phyloP scores from a whole-genome alignment of 2,888 invertebrate species.

The Sisyra nigra region DNA sequence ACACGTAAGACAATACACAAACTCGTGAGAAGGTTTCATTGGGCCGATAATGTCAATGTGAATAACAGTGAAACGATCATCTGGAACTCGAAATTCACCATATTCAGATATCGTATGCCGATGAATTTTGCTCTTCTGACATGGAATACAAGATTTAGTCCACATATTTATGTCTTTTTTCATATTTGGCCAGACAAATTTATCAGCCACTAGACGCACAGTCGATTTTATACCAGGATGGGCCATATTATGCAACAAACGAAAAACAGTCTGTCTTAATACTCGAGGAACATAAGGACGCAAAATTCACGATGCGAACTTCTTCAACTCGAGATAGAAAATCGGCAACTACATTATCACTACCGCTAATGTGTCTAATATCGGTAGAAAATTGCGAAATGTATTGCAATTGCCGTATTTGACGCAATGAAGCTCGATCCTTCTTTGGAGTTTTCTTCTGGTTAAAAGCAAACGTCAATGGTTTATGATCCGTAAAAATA shows the following conservation, averaged over 20 bases:
- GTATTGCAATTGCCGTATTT: no score
- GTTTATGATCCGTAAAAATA: no score
- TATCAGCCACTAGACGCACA: slow-evolving; percentile 8
- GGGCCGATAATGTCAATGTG: slow-evolving; percentile 17
- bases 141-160: slow-evolving; percentile 12
- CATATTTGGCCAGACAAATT: slow-evolving; percentile 15
- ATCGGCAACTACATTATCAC: no score
- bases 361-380: no score
- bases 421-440: no score
- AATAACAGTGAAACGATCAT: slow-evolving; percentile 9
- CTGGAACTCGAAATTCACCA: neutral
- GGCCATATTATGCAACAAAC: slow-evolving; percentile 13
- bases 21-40: slow-evolving; percentile 16
- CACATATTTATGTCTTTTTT: slow-evolving; percentile 11
- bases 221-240: slow-evolving; percentile 14
- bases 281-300: slow-evolving; percentile 13
- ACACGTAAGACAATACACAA: slow-evolving; percentile 20
- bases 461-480: no score
- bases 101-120: slow-evolving; percentile 9
- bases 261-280: slow-evolving; percentile 13
- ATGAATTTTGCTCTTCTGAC: slow-evolving; percentile 13
- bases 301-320: neutral
- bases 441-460: no score
- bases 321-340: no score
- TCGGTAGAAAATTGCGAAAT: no score